Percentiles rank a stretch among this genome's conserved stretches.
Evolutionary conservation across 1,140 invertebrate species (phyloP).

Genomic region (Orius insidiosus): DNA sequence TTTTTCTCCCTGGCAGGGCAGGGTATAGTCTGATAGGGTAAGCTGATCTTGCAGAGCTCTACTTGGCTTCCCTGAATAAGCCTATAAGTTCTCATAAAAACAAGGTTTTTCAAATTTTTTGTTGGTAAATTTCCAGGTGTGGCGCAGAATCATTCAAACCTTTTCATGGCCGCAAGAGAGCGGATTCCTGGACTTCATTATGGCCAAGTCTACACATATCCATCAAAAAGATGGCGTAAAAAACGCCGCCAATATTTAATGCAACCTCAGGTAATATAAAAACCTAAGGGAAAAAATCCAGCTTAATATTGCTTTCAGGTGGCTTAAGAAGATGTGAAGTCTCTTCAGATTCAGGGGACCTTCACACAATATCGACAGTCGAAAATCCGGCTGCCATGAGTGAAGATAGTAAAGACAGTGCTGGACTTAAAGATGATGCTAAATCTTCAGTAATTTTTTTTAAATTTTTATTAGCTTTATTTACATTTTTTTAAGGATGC

Average conservation of each 20-base stretch:
- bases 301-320: slow-evolving; percentile 11
- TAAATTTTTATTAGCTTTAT: slow-evolving; percentile 4
- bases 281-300: too few relatives aligned
- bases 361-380: slow-evolving; percentile 33
- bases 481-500: slow-evolving; percentile 34
- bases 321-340: slow-evolving; percentile 1
- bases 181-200: slow-evolving; percentile 76
- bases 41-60: too few relatives aligned
- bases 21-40: too few relatives aligned
- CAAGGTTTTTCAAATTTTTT: slow-evolving; percentile 15
- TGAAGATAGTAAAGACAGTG: slow-evolving; percentile 48
- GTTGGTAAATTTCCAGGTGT: slow-evolving; percentile 49
- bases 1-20: too few relatives aligned
- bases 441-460: slow-evolving; percentile 28
- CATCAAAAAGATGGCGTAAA: slow-evolving; percentile 84
- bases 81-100: too few relatives aligned
- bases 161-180: slow-evolving; percentile 76
- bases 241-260: slow-evolving; percentile 80
- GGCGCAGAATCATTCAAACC: slow-evolving; percentile 80
- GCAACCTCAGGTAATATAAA: slow-evolving; percentile 17
- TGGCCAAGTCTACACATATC: slow-evolving; percentile 90
- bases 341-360: slow-evolving; percentile 21
- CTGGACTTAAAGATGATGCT: slow-evolving; percentile 32
- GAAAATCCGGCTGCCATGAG: slow-evolving; percentile 31
- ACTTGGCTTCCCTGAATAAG: too few relatives aligned